Percentiles rank a stretch among this genome's conserved stretches.
phyloP scores from a whole-genome alignment of 1,140 invertebrate genomes.

The Cherax quadricarinatus region DNA sequence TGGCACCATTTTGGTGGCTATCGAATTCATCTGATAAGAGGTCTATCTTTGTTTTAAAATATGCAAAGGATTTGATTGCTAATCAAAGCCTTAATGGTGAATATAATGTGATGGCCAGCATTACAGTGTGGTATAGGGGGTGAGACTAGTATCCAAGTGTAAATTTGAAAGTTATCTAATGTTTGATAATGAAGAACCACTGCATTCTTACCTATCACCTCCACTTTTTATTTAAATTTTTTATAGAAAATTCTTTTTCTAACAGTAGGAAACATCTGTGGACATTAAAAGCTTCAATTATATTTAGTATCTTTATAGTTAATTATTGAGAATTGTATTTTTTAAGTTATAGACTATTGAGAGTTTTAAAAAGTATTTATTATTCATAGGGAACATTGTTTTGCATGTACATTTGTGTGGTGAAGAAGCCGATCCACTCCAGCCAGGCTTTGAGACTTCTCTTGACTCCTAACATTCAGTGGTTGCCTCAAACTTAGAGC shows the following conservation, averaged over 20 bases:
- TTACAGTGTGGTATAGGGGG: not conserved
- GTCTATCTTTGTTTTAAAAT: not conserved
- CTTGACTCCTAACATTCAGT: conserved; percentile 33
- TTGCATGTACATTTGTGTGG: conserved; percentile 61
- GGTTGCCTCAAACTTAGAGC: conserved; percentile 52
- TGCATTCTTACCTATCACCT: conserved; percentile 56
- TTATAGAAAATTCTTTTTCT: conserved; percentile 41
- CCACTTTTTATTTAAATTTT: conserved; percentile 36
- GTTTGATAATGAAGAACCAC: conserved; percentile 33
- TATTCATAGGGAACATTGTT: conserved; percentile 50
- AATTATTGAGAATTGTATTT: conserved; percentile 44
- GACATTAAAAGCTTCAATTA: conserved; percentile 30
- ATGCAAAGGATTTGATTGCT: not conserved
- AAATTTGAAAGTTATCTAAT: conserved; percentile 16
- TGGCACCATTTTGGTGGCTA: conserved; percentile 9
- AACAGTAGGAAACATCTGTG: conserved; percentile 19
- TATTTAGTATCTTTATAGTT: conserved; percentile 26
- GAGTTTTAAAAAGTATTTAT: conserved; percentile 66
- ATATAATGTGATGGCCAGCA: conserved; percentile 22
- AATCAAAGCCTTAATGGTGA: not conserved
- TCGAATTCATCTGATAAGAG: not conserved
- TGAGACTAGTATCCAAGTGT: conserved; percentile 15
- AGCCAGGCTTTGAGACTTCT: conserved; percentile 57
- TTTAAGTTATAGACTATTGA: conserved; percentile 66
- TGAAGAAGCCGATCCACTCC: conserved; percentile 59